Evolutionary conservation across 1,140 invertebrate genomes (phyloP).

Genomic region (Whitmania pigra): DNA sequence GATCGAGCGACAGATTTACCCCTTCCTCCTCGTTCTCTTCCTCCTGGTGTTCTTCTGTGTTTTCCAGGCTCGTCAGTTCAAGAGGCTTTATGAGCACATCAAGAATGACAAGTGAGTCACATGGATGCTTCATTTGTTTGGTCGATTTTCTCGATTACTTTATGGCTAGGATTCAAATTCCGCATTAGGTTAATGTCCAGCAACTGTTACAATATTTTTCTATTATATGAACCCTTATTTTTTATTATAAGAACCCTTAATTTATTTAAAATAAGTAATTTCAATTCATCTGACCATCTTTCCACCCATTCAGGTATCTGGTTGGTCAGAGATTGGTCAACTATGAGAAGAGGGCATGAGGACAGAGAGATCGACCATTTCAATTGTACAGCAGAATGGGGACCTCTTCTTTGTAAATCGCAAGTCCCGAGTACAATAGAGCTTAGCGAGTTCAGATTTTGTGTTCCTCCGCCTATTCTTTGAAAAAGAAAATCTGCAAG

Average conservation of each 20-base stretch:
- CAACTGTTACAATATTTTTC: not conserved
- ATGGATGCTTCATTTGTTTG: not conserved
- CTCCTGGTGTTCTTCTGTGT: constrained; percentile 56
- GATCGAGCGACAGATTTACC: constrained; percentile 77
- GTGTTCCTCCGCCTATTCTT: too few relatives aligned
- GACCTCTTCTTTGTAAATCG: too few relatives aligned
- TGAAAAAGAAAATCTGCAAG: too few relatives aligned
- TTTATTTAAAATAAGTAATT: not conserved
- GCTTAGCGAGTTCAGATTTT: too few relatives aligned
- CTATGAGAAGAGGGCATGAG: constrained; percentile 53
- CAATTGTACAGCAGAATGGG: too few relatives aligned
- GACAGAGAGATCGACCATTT: not conserved
- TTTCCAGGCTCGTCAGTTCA: constrained; percentile 76
- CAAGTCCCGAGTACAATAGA: too few relatives aligned
- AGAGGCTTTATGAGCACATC: constrained; percentile 89
- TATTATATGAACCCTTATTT: not conserved
- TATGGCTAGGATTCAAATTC: not conserved
- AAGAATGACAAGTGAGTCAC: constrained; percentile 83
- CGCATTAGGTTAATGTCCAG: not conserved
- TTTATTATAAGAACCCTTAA: too few relatives aligned
- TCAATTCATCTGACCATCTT: not conserved
- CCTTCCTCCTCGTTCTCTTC: constrained; percentile 62
- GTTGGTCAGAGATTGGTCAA: constrained; percentile 87
- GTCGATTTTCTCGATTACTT: not conserved
- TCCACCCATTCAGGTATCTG: constrained; percentile 51